Conservation (phyloP, 2,888 invertebrate genomes). For the Melanargia galathea region DNA sequence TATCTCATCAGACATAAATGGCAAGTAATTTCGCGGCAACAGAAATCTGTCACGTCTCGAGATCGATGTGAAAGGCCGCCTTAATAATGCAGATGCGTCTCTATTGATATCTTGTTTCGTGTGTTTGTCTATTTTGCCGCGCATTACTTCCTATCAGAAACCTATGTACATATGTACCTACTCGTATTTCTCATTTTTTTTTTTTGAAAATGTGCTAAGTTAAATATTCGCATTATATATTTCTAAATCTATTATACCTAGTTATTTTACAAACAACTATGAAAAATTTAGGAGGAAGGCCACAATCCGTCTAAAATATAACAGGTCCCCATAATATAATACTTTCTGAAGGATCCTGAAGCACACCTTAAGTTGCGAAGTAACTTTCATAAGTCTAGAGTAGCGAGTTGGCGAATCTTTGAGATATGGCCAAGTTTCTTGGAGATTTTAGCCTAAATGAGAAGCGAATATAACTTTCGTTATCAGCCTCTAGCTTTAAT, state of each 20-base stretch:
- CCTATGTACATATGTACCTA: too few relatives aligned
- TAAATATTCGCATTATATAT: too few relatives aligned
- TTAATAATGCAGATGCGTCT: slow-evolving; percentile 15
- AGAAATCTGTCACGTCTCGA: slow-evolving; percentile 24
- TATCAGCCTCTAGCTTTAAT: slow-evolving; percentile 55
- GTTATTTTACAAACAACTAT: neutral
- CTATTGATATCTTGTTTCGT: slow-evolving; percentile 5
- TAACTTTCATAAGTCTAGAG: slow-evolving; percentile 33
- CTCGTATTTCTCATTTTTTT: too few relatives aligned
- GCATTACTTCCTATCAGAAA: too few relatives aligned
- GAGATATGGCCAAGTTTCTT: slow-evolving; percentile 61
- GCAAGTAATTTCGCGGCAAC: slow-evolving; percentile 28
- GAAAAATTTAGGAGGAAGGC: too few relatives aligned
- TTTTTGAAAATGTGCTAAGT: too few relatives aligned
- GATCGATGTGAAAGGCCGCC: slow-evolving; percentile 21
- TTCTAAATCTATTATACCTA: too few relatives aligned
- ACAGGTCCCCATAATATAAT: too few relatives aligned
- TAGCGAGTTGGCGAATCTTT: slow-evolving; percentile 58
- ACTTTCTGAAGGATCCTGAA: too few relatives aligned
- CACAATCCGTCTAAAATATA: too few relatives aligned
- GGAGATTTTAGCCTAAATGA: slow-evolving; percentile 68
- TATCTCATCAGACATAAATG: slow-evolving; percentile 24
- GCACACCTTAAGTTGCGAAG: too few relatives aligned
- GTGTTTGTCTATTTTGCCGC: too few relatives aligned
- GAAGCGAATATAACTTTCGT: slow-evolving; percentile 61